Evolutionary conservation across 2,113 vertebrate species (phyloP), one percentile per base, ranked within the genome.

Genomic region (Egretta garzetta): DNA sequence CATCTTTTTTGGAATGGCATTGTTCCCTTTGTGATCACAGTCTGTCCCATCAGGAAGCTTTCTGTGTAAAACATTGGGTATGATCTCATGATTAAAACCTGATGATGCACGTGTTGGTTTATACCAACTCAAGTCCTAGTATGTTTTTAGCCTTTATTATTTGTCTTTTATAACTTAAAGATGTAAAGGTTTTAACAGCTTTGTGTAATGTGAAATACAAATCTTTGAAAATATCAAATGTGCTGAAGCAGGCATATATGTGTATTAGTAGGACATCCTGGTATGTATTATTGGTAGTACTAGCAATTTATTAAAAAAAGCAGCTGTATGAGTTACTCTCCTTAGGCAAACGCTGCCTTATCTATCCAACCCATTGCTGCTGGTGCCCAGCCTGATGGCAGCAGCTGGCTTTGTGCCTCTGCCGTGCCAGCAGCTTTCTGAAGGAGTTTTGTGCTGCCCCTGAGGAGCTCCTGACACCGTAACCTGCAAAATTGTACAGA

Each of bases 261-360:
- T 12, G 35, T 3, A 30, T 58, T 26, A 30, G 45, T 9, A 37
- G 32, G 4, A 7, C 9, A 4, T 14, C 18, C 37, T 18, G 2
- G 1, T 4, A 0, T 3, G 19, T 22, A 2, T 30, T 45, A 4
- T 8, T 15, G 7, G 4, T 18, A 8, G 24, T 26, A 17, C 7
- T 35, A 11, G 43, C 62, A 27, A 71, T 10, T 28, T 64, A 68
- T 41, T 45, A 2, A n/a, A 37, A 47, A 59, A 58, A 19, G 9
- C 3, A 52, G 7, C 15, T 71, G 56, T 76, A 12, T 56, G 35
- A 35, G 20, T 14, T 58, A 10, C 26, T 59, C 39, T 4, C 27
- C 32, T 45, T 45, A 28, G 63, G 23, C 23, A 52, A 33, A 26
- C 41, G 24, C 15, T 27, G 56, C 53, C 21, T 28, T 35, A 3